Evolutionary conservation across 2,113 vertebrate genomes (phyloP).

Genomic region (Hemibagrus wyckioides): DNA sequence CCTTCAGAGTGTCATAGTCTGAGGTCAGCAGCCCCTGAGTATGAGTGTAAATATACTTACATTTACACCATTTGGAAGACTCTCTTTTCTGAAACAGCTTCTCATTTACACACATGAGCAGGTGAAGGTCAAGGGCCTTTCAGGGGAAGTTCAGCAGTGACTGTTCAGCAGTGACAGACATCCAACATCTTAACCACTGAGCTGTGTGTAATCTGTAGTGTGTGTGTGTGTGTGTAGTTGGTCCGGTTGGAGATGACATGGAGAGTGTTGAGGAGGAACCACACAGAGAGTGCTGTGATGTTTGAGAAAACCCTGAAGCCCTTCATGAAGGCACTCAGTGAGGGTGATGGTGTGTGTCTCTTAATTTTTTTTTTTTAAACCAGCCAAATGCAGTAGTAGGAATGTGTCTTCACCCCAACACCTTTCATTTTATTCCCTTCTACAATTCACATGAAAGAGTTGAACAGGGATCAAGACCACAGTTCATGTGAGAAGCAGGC

Average conservation of each 20-base stretch:
- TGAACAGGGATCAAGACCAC: not conserved
- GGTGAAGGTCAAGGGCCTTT: too few species aligned
- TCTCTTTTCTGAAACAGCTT: too few species aligned
- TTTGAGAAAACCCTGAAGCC: constrained; percentile 87
- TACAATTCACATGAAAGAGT: not conserved
- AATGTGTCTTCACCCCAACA: not conserved
- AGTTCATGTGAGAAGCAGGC: too few species aligned
- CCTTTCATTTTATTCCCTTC: not conserved
- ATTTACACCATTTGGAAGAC: too few species aligned
- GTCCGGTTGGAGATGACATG: constrained; percentile 82
- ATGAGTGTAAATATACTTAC: too few species aligned
- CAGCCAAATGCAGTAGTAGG: not conserved
- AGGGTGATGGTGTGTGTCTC: constrained; percentile 70
- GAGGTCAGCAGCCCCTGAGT: too few species aligned
- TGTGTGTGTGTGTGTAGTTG: constrained; percentile 66
- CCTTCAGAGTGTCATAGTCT: too few species aligned
- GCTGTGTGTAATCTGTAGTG: not conserved
- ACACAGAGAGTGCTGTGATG: constrained; percentile 80
- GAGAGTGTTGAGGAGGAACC: constrained; percentile 77
- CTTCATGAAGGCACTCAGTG: constrained; percentile 77
- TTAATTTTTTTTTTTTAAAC: not conserved
- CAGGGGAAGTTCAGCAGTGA: too few species aligned
- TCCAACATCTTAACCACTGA: too few species aligned
- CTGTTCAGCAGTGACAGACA: too few species aligned
- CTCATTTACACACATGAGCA: too few species aligned